Evolutionary conservation across 2,113 vertebrate genomes (phyloP), one percentile per base, ranked within the genome.

Genomic region (Oplegnathus fasciatus): DNA sequence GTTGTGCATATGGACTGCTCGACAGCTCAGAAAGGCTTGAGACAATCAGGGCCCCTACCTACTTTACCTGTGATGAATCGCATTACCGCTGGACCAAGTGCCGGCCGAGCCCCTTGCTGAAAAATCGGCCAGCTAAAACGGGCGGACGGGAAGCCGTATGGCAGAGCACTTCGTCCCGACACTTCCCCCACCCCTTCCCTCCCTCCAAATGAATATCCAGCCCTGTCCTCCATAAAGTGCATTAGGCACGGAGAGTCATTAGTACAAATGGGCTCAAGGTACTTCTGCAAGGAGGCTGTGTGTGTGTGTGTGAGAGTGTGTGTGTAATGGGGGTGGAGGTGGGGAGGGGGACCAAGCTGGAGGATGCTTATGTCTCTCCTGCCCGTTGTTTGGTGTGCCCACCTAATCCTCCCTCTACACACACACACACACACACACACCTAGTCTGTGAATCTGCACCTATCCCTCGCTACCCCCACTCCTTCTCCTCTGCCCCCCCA

Each of bases 231-330:
- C 92, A 89, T 87, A 93, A 95, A 95, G 93, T 95, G 91, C 91
- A 93, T 95, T 95, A 94, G 91, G 93, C 84, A 90, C 78, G 34
- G 83, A 91, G 91, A 91, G 94, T 94, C 92, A 95, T 95, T 95
- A 95, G 92, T 93, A 92, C 91, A 95, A 95, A 93, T 94, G 92
- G 93, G 85, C 89, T 89, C 87, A 89, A 89, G 90, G 92, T 93
- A 90, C 88, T 92, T 92, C 86, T 90, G 88, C 83, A 82, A 75
- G 89, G 40, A 78, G 78, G 26, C 30, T 77, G 75, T 80, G 80
- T 84, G 78, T 87, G 37, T 85, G 65, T 86, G 84, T 84, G 76
- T 74, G 78, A 64, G 78, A 62, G 70, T 58, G 83, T 54, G 76
- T 80, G 78, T 87, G 70, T 82, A 66, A 75, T 82, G 78, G 78